Evolutionary conservation across 2,113 vertebrate genomes (phyloP).

Genomic region (Alouatta palliata): DNA sequence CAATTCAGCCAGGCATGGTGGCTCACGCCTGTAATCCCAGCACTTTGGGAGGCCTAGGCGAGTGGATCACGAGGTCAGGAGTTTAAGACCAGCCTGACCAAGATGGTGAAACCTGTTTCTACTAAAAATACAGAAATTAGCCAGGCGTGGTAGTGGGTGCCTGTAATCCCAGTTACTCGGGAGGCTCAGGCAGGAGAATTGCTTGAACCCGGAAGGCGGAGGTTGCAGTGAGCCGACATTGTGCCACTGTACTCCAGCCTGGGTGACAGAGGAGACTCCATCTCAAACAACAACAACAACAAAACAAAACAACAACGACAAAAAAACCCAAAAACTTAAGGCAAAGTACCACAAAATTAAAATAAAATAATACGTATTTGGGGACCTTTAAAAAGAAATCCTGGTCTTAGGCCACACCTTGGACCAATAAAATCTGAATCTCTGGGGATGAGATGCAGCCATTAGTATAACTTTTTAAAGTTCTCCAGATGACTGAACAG

Average conservation of each 20-base stretch:
- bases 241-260: background rate
- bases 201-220: background rate
- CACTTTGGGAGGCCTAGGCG: background rate
- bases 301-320: too few species aligned
- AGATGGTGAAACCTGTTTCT: background rate
- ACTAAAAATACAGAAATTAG: background rate
- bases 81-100: background rate
- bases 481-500: background rate
- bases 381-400: background rate
- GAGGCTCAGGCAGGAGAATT: too few species aligned
- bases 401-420: background rate
- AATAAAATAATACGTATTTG: background rate
- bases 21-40: background rate
- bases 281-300: background rate
- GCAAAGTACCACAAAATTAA: background rate
- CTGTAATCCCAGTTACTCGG: background rate
- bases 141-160: fast-evolving
- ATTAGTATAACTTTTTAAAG: background rate
- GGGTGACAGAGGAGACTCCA: background rate
- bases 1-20: too few species aligned
- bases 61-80: background rate
- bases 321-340: background rate
- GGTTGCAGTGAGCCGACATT: background rate
- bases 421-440: background rate
- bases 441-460: background rate